Percentiles rank a stretch among this genome's conserved stretches.
Conservation (phyloP, 2,888 invertebrate species). For the Dryococelus australis region DNA sequence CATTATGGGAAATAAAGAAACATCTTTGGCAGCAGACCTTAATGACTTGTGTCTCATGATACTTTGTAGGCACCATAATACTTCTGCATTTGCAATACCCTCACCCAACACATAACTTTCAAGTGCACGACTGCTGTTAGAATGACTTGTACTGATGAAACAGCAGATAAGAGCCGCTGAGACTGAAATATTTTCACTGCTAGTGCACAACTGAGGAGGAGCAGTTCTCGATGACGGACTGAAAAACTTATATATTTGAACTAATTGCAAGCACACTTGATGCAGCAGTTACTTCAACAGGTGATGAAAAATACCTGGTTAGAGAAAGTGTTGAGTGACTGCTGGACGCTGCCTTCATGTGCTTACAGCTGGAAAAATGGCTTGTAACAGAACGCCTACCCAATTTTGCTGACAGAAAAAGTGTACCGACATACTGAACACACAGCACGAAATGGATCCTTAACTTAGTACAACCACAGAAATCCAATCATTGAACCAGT, state of each 20-base stretch:
- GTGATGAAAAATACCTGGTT: not conserved
- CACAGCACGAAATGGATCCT: too few species aligned
- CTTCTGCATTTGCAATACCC: too few species aligned
- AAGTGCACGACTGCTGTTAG: not conserved
- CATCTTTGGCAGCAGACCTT: constrained; percentile 10
- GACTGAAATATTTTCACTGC: not conserved
- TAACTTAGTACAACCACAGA: too few species aligned
- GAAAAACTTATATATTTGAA: not conserved
- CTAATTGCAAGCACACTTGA: not conserved
- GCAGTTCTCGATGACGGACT: not conserved
- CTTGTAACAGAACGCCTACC: too few species aligned
- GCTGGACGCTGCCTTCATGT: not conserved
- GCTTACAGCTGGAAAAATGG: too few species aligned
- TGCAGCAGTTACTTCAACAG: not conserved
- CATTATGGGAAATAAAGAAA: constrained; percentile 1
- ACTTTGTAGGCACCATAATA: not conserved
- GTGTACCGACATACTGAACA: too few species aligned
- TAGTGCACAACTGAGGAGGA: not conserved
- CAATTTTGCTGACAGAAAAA: too few species aligned
- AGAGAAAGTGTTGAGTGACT: not conserved
- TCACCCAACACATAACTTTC: not conserved
- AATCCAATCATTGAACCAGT: too few species aligned
- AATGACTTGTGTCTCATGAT: not conserved
- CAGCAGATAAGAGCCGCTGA: not conserved
- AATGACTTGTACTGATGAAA: not conserved